phyloP scores from a whole-genome alignment of 2,113 vertebrate species.

The Phocoena phocoena region DNA sequence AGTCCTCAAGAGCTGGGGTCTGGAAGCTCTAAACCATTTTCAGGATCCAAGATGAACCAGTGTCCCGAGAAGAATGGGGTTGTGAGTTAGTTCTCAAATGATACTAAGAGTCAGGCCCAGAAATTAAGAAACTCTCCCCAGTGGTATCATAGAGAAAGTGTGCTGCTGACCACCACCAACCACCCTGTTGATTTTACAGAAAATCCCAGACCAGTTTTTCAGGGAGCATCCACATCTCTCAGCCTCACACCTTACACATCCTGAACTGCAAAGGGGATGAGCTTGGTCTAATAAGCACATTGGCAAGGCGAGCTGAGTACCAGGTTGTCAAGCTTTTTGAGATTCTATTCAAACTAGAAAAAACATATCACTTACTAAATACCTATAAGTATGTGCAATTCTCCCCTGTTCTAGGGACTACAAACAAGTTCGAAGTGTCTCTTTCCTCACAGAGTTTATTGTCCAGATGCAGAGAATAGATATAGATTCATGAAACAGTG shows the following conservation, averaged over 20 bases:
- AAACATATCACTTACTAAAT: neutral
- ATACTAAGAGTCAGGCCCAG: neutral
- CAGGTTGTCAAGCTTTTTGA: neutral
- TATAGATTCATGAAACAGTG: neutral
- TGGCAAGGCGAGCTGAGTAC: neutral
- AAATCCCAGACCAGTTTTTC: neutral
- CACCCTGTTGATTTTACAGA: neutral
- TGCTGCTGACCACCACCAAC: too few relatives aligned
- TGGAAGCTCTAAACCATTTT: neutral
- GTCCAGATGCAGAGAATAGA: neutral
- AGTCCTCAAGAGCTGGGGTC: neutral
- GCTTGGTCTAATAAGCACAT: neutral
- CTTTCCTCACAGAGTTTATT: neutral
- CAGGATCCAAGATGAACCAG: neutral
- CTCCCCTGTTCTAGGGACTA: neutral
- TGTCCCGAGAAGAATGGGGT: neutral
- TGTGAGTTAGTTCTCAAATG: neutral
- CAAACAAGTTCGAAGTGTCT: neutral
- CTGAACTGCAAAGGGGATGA: neutral
- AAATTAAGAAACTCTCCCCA: neutral
- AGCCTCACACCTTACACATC: neutral
- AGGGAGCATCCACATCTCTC: neutral
- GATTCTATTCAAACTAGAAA: neutral
- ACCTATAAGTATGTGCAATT: neutral
- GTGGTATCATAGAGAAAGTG: neutral